A percentile compares a stretch with the other conserved stretches of the same genome.
Evolutionary conservation across 2,797 vertebrate species (phyloP).

Genomic region (Peromyscus attwateri): DNA sequence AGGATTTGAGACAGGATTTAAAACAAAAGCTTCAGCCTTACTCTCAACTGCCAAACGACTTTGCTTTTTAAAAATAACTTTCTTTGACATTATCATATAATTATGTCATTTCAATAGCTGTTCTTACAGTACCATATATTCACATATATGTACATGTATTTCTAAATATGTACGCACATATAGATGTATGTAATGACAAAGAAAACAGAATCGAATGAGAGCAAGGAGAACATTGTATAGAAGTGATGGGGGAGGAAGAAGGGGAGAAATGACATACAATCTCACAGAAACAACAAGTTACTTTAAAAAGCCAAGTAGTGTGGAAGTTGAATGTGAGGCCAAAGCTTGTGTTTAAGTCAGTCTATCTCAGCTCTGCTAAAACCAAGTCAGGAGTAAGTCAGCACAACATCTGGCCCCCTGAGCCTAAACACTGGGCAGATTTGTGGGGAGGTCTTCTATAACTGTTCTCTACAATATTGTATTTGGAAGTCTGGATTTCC

Average conservation of each 20-base stretch:
- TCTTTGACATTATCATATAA: neutral
- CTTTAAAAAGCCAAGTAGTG: neutral
- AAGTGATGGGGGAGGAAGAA: neutral
- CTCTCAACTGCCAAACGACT: neutral
- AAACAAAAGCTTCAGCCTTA: constrained; percentile 25
- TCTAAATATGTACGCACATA: neutral
- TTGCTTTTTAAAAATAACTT: neutral
- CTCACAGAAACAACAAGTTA: neutral
- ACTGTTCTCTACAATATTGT: neutral
- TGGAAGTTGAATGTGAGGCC: neutral
- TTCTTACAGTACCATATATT: neutral
- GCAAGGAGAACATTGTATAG: no score
- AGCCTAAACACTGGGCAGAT: constrained; percentile 40
- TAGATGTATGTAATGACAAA: neutral
- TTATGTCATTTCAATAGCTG: neutral
- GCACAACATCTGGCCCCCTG: constrained; percentile 21
- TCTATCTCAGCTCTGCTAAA: neutral
- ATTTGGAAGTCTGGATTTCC: constrained; percentile 22
- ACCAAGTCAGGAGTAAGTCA: constrained; percentile 26
- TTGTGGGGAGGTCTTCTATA: neutral
- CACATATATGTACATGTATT: neutral
- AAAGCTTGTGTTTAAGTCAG: constrained; percentile 30
- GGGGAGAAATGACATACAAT: neutral
- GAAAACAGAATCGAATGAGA: neutral
- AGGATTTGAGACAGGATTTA: constrained; percentile 9